These are phyloP conservation scores for Parazoanthus atlanticus DNA, from an alignment of 92 coral and sea anemone species.

Conservation along the genomic window DNA sequence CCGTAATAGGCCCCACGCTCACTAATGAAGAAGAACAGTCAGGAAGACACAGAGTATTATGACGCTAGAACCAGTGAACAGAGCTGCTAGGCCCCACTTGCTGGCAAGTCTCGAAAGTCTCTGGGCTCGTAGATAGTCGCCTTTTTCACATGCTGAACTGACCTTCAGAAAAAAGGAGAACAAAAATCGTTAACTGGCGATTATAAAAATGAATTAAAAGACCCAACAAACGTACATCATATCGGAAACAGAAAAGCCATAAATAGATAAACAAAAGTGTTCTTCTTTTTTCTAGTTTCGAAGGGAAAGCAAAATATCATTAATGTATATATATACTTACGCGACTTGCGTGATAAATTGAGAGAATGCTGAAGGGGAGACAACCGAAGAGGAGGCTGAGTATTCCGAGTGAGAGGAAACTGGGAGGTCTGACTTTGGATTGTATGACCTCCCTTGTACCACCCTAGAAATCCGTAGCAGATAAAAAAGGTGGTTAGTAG, in stretches of 20 bases:
- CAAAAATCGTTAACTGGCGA: too few relatives aligned
- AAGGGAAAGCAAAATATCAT: background rate
- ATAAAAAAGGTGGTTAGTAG: background rate
- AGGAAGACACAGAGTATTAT: slow-evolving; percentile 5
- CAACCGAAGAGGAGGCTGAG: background rate
- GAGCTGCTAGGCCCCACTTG: slow-evolving; percentile 16
- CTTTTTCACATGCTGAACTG: background rate
- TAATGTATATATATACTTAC: background rate
- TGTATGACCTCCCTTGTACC: background rate
- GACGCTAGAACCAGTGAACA: slow-evolving; percentile 12
- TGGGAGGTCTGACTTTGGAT: background rate
- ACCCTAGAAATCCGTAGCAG: background rate
- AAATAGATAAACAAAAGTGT: background rate
- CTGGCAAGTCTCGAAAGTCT: background rate
- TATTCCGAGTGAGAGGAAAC: background rate
- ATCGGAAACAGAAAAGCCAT: too few relatives aligned
- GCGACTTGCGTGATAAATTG: background rate
- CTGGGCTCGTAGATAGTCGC: slow-evolving; percentile 8
- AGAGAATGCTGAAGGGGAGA: background rate
- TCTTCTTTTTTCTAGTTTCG: too few relatives aligned
- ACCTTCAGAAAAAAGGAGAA: background rate
- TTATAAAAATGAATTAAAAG: too few relatives aligned
- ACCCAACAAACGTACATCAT: too few relatives aligned
- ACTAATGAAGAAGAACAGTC: slow-evolving; percentile 3
- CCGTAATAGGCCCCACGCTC: background rate